phyloP scores from a whole-genome alignment of 2,113 vertebrate species.

The Plectropomus leopardus region DNA sequence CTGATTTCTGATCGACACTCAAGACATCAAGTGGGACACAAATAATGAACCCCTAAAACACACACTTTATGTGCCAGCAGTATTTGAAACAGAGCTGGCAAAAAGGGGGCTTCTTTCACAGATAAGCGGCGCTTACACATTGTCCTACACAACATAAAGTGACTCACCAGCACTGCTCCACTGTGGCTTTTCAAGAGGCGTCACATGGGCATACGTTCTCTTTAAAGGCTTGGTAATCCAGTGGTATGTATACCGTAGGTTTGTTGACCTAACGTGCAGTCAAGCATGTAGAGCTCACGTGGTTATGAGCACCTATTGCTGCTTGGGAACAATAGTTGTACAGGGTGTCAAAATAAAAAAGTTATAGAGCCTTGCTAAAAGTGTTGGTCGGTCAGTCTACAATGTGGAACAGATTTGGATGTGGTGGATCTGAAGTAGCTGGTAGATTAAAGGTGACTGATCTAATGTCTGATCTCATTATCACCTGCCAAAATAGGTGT shows the following conservation, averaged over 20 bases:
- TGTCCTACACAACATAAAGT: slow-evolving; percentile 26
- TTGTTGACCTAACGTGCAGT: slow-evolving; percentile 10
- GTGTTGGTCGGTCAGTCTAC: neutral
- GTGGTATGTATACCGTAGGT: slow-evolving; percentile 13
- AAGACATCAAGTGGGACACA: neutral
- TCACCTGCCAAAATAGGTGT: neutral
- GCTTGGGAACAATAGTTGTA: slow-evolving; percentile 7
- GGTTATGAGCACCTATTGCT: neutral
- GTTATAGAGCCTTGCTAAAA: neutral
- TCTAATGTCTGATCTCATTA: neutral
- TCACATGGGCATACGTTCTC: slow-evolving; percentile 21
- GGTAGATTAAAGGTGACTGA: neutral
- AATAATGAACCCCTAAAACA: neutral
- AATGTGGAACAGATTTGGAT: neutral
- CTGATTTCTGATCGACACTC: neutral
- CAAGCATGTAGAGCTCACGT: neutral
- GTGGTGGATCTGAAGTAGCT: too few relatives aligned
- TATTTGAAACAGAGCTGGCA: neutral
- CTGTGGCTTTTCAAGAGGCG: slow-evolving; percentile 8
- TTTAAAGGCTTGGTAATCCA: slow-evolving; percentile 35
- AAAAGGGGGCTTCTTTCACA: neutral
- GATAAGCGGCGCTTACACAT: neutral
- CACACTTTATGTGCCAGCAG: neutral
- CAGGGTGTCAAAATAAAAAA: slow-evolving; percentile 12
- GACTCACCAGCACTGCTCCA: slow-evolving; percentile 14